These are phyloP conservation scores for Agriopis aurantiaria DNA, from an alignment of 2,888 invertebrate species.

Conservation along the genomic window DNA sequence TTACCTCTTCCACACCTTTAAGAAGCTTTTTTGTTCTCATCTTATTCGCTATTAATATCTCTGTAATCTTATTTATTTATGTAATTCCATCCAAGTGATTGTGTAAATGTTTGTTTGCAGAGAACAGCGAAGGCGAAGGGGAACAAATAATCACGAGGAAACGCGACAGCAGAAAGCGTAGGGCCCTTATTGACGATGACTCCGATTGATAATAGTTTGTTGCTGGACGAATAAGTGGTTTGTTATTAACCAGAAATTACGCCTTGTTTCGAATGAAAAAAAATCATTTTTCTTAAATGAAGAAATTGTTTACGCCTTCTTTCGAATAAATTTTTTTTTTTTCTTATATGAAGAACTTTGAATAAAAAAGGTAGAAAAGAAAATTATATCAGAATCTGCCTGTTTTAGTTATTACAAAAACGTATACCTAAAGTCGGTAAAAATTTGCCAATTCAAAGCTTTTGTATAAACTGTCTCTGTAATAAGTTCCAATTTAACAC, in stretches of 20 bases:
- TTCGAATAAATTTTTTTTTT: too few species aligned
- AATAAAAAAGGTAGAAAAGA: background rate
- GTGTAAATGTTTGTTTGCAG: slow-evolving; percentile 56
- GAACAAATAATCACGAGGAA: slow-evolving; percentile 64
- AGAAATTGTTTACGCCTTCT: background rate
- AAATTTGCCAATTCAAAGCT: too few species aligned
- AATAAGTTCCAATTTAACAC: too few species aligned
- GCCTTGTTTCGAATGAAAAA: background rate
- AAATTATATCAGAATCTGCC: too few species aligned
- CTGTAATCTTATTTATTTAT: slow-evolving; percentile 23
- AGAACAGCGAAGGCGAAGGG: slow-evolving; percentile 68
- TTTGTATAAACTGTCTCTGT: too few species aligned
- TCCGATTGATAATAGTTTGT: slow-evolving; percentile 64
- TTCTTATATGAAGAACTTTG: too few species aligned
- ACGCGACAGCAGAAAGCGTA: slow-evolving; percentile 66
- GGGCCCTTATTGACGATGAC: slow-evolving; percentile 76
- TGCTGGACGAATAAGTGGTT: slow-evolving; percentile 1
- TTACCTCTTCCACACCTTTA: background rate
- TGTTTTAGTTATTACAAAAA: too few species aligned
- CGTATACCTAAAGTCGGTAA: too few species aligned
- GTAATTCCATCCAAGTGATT: slow-evolving; percentile 41
- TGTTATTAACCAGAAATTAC: slow-evolving; percentile 16
- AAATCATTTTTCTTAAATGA: background rate
- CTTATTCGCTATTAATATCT: background rate
- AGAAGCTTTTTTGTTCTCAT: background rate